Conservation (phyloP, 2,113 vertebrate species). For the Pionites leucogaster region DNA sequence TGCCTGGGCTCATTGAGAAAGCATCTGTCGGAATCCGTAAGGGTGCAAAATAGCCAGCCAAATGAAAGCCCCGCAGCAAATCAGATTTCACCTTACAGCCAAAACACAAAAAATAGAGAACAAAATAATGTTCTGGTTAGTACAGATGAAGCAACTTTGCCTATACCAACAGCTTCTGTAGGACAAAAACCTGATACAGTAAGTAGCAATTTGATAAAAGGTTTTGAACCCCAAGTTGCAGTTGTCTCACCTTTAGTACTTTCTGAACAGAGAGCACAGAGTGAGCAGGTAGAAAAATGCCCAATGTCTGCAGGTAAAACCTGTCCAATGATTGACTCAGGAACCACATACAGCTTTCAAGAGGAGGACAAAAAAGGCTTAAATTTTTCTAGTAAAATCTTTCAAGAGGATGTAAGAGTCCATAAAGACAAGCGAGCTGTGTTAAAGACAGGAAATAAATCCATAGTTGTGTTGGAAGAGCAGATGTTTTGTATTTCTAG, state of each 20-base stretch:
- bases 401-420: not conserved
- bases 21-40: not conserved
- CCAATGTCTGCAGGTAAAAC: not conserved
- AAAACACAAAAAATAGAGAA: not conserved
- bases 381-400: not conserved
- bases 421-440: not conserved
- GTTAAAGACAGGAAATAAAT: not conserved
- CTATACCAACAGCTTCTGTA: not conserved
- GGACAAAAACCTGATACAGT: conserved; percentile 60
- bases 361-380: not conserved
- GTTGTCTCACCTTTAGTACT: conserved; percentile 79
- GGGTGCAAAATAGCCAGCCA: not conserved
- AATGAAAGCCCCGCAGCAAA: not conserved
- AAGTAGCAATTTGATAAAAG: conserved; percentile 48
- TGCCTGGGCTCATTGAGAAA: conserved; percentile 75
- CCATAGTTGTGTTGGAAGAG: not conserved
- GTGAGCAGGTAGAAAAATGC: not conserved
- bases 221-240: conserved; percentile 76
- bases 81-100: not conserved
- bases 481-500: conserved; percentile 69
- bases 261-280: conserved; percentile 46
- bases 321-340: conserved; percentile 42
- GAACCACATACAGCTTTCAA: conserved; percentile 34
- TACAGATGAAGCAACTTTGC: not conserved
- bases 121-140: not conserved